Evolutionary conservation across 2,797 vertebrate species (phyloP).

Genomic region (Anas georgica): DNA sequence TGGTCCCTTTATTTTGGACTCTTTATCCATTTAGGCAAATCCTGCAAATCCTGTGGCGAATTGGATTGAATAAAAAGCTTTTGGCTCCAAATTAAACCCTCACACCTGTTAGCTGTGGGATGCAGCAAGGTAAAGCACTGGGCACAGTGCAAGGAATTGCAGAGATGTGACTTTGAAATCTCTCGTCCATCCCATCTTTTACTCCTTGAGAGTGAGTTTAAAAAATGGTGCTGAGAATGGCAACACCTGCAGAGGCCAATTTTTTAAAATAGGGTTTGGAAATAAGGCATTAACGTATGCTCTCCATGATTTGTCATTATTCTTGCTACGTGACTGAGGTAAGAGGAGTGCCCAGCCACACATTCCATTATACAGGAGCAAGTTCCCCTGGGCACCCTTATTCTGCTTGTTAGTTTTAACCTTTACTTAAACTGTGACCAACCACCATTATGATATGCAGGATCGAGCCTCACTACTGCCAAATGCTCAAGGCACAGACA

Average conservation of each 20-base stretch:
- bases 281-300: not conserved
- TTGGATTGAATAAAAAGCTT: not conserved
- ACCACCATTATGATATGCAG: not conserved
- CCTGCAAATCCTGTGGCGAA: slow-evolving; percentile 21
- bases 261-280: not conserved
- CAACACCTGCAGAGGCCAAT: not conserved
- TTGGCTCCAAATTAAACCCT: not conserved
- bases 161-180: not conserved
- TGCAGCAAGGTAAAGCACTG: not conserved
- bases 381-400: not conserved
- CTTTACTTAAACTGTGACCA: not conserved
- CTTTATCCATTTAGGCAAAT: slow-evolving; percentile 23
- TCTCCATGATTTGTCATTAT: not conserved
- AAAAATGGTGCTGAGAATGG: not conserved
- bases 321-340: not conserved
- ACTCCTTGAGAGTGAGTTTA: not conserved
- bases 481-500: slow-evolving; percentile 9
- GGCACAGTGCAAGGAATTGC: not conserved
- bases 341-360: not conserved
- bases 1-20: not conserved
- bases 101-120: not conserved
- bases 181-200: not conserved
- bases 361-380: not conserved
- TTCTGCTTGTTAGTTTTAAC: not conserved
- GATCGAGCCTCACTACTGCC: not conserved